Evolutionary conservation across 2,888 invertebrate genomes (phyloP).

Genomic region (Melieria omissa): DNA sequence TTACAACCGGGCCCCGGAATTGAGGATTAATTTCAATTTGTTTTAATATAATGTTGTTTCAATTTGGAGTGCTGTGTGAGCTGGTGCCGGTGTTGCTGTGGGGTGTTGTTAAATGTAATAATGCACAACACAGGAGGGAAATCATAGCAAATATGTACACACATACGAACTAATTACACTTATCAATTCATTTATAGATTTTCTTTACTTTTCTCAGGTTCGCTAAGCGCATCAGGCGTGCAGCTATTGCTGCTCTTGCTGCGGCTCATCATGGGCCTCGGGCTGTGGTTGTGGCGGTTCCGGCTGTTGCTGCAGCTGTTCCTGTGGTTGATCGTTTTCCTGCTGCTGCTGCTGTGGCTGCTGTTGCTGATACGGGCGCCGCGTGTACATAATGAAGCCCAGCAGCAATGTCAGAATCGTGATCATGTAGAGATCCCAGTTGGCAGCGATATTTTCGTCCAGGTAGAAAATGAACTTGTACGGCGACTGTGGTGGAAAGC

Average conservation of each 20-base stretch:
- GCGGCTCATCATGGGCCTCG: conserved; percentile 7
- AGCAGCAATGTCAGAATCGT: conserved; percentile 84
- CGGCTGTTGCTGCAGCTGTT: conserved; percentile 26
- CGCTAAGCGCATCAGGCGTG: conserved; percentile 1
- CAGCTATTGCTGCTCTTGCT: conserved; percentile 16
- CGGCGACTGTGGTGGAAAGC: conserved; percentile 71
- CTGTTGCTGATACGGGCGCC: conserved; percentile 71
- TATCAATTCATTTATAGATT: conserved; percentile 23
- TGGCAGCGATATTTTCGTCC: conserved; percentile 79
- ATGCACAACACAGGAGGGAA: conserved; percentile 16
- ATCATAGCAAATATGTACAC: conserved; percentile 24
- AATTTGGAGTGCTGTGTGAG: too few relatives aligned
- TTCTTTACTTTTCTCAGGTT: not conserved
- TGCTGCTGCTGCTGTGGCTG: conserved; percentile 45
- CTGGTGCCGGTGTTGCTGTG: not conserved
- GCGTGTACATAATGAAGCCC: conserved; percentile 82
- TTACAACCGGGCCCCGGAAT: too few relatives aligned
- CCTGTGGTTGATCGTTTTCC: conserved; percentile 38
- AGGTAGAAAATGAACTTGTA: conserved; percentile 74
- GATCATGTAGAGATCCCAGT: conserved; percentile 96
- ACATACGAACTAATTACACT: conserved; percentile 25
- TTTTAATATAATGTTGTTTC: too few relatives aligned
- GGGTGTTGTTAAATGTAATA: not conserved
- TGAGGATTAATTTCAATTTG: too few relatives aligned
- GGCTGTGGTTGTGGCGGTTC: conserved; percentile 26